These are phyloP conservation scores for Tryphoninae sp. DNA, from an alignment of 2,888 invertebrate genomes.

Conservation along the genomic window DNA sequence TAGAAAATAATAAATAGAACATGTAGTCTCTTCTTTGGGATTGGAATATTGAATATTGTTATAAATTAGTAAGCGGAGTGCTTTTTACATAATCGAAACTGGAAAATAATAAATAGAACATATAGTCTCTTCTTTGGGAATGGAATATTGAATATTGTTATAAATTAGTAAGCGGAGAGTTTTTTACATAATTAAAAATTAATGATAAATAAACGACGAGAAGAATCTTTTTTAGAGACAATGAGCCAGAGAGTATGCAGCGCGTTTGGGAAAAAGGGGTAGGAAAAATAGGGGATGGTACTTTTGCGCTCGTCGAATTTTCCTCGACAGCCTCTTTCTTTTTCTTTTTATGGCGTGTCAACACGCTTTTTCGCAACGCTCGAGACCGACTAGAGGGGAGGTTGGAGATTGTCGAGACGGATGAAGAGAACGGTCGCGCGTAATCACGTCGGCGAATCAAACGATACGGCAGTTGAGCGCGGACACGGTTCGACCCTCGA, in stretches of 20 bases:
- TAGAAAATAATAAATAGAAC: not conserved
- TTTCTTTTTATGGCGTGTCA: slow-evolving; percentile 80
- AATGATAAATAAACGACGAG: not conserved
- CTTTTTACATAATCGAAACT: not conserved
- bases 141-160: no score
- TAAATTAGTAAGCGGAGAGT: no score
- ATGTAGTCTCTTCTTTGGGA: not conserved
- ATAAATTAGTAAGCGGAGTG: no score
- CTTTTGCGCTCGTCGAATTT: slow-evolving; percentile 79
- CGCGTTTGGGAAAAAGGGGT: slow-evolving; percentile 72
- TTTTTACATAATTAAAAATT: not conserved
- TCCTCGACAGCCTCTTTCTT: slow-evolving; percentile 72
- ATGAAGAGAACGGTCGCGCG: slow-evolving; percentile 65
- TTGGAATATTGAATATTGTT: no score
- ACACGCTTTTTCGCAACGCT: slow-evolving; percentile 75
- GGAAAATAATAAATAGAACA: not conserved
- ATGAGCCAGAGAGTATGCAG: slow-evolving; percentile 42
- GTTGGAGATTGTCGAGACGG: slow-evolving; percentile 51
- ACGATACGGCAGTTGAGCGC: slow-evolving; percentile 59
- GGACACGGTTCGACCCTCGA: slow-evolving; percentile 60
- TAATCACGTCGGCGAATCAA: slow-evolving; percentile 71
- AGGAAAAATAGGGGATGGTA: slow-evolving; percentile 48
- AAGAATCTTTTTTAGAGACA: slow-evolving; percentile 74
- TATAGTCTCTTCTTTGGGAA: not conserved
- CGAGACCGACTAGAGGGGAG: slow-evolving; percentile 64